These are phyloP conservation scores for Mesocentrotus franciscanus DNA, from an alignment of 53 echinoderm and acorn worm genomes.

Conservation along the genomic window DNA sequence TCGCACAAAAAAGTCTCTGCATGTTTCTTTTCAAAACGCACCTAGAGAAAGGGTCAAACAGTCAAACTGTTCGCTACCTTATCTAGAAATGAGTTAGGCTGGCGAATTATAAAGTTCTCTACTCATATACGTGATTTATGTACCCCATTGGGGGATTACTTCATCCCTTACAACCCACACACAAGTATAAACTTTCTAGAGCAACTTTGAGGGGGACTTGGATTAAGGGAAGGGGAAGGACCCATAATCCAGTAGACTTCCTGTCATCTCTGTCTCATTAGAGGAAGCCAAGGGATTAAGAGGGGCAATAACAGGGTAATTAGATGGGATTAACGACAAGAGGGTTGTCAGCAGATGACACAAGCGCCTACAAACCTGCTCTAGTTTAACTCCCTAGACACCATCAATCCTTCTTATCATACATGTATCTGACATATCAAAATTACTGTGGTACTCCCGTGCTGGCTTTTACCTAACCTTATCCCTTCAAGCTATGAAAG, in stretches of 20 bases:
- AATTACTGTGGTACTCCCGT: background rate
- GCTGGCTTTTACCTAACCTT: background rate
- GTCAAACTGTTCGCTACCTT: background rate
- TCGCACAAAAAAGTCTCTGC: background rate
- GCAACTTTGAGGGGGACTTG: constrained; percentile 26
- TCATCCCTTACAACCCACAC: constrained; percentile 18
- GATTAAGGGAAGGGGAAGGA: constrained; percentile 26
- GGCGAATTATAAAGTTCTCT: background rate
- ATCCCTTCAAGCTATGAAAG: background rate
- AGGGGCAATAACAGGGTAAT: constrained; percentile 57
- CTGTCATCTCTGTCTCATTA: constrained; percentile 48
- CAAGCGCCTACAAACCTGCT: constrained; percentile 3
- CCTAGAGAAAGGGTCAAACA: background rate
- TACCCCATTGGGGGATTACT: background rate
- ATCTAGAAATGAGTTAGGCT: background rate
- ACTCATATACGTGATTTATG: background rate
- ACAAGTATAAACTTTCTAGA: background rate
- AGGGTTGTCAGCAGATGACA: constrained; percentile 35
- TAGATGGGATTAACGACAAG: constrained; percentile 51
- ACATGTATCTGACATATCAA: background rate
- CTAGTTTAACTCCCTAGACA: constrained; percentile 2
- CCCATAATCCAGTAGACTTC: constrained; percentile 55
- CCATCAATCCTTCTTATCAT: background rate
- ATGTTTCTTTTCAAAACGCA: background rate
- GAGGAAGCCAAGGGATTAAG: constrained; percentile 51